Conservation (phyloP, 2,797 vertebrate species). For the Acrossocheilus fasciatus region DNA sequence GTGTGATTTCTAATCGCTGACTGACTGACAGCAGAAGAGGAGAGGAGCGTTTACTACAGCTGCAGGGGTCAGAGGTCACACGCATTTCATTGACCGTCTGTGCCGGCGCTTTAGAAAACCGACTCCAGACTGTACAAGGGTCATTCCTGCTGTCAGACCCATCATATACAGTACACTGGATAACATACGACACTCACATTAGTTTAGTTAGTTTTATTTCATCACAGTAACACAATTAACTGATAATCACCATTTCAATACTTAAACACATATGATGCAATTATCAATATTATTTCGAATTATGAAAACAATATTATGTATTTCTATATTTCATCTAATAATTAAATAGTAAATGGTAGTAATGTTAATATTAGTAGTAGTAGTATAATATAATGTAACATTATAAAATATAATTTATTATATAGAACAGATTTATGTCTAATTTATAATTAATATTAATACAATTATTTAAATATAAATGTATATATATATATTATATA, state of each 20-base stretch:
- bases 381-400: too few species aligned
- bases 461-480: too few species aligned
- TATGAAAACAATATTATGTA: too few species aligned
- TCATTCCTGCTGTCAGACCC: neutral
- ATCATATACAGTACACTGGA: neutral
- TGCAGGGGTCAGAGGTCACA: conserved; percentile 44
- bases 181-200: neutral
- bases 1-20: conserved; percentile 36
- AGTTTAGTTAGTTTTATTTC: neutral
- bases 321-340: too few species aligned
- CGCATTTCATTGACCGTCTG: conserved; percentile 9
- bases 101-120: neutral
- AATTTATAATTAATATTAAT: too few species aligned
- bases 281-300: too few species aligned
- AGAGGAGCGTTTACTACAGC: conserved; percentile 2
- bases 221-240: neutral
- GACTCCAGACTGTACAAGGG: neutral
- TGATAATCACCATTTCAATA: too few species aligned
- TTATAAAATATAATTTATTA: too few species aligned
- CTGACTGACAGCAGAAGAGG: conserved; percentile 8
- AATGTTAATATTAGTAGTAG: too few species aligned
- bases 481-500: too few species aligned
- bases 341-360: too few species aligned
- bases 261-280: too few species aligned
- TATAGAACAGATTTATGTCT: neutral